These are phyloP conservation scores for Caenorhabditis auriculariae DNA, from an alignment of 2,888 invertebrate species.

Conservation along the genomic window DNA sequence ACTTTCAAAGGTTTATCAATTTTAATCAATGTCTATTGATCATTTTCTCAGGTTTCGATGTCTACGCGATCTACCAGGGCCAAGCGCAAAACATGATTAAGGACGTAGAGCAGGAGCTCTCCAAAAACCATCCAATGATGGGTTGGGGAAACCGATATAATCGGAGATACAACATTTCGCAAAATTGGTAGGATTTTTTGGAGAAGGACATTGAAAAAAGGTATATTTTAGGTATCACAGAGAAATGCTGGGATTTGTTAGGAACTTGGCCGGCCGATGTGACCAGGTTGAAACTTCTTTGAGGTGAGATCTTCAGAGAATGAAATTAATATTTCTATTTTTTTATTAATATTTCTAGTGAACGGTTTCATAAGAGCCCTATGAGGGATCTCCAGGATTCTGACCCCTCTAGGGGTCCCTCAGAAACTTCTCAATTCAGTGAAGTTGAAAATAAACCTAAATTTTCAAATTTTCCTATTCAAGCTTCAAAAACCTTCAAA, in stretches of 20 bases:
- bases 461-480: too few species aligned
- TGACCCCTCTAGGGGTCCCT: too few species aligned
- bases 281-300: slow-evolving; percentile 23
- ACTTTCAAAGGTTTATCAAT: slow-evolving; percentile 23
- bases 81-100: slow-evolving; percentile 22
- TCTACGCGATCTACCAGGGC: slow-evolving; percentile 37
- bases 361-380: too few species aligned
- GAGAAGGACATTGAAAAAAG: not conserved
- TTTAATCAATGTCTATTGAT: not conserved
- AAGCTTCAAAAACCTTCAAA: too few species aligned
- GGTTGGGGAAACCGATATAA: slow-evolving; percentile 54
- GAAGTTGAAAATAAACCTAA: too few species aligned
- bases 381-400: too few species aligned
- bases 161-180: slow-evolving; percentile 40
- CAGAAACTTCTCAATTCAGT: too few species aligned
- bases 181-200: slow-evolving; percentile 37
- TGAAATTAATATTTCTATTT: too few species aligned
- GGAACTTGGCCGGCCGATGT: slow-evolving; percentile 12
- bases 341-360: too few species aligned
- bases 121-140: slow-evolving; percentile 43
- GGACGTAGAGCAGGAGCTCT: slow-evolving; percentile 29
- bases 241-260: slow-evolving; percentile 28
- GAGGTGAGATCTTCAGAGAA: slow-evolving; percentile 9
- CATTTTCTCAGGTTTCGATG: slow-evolving; percentile 27
- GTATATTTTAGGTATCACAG: slow-evolving; percentile 31